A percentile compares a stretch with the other conserved stretches of the same genome.
These are phyloP conservation scores for Cephalopholis sonnerati DNA, from an alignment of 2,113 vertebrate genomes.

Conservation along the genomic window DNA sequence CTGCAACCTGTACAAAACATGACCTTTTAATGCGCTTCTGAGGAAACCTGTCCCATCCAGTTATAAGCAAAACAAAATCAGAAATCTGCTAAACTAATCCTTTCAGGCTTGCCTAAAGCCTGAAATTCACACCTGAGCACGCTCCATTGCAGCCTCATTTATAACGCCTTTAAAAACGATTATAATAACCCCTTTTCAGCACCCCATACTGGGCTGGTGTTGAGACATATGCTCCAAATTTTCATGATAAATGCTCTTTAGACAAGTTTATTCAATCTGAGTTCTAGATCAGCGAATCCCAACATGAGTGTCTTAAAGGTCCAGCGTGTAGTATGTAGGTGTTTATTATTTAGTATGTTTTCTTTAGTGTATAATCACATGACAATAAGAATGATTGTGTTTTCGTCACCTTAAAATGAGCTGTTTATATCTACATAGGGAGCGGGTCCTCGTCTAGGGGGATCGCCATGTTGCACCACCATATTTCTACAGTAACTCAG, in stretches of 20 bases:
- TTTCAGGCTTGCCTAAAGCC: conserved; percentile 33
- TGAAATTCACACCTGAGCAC: conserved; percentile 63
- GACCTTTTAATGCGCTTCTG: conserved; percentile 38
- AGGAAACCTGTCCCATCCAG: conserved; percentile 45
- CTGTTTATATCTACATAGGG: too few relatives aligned
- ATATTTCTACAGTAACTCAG: too few relatives aligned
- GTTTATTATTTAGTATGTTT: too few relatives aligned
- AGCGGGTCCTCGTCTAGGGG: too few relatives aligned
- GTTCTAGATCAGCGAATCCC: background rate
- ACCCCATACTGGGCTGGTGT: conserved; percentile 1
- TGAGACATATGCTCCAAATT: background rate
- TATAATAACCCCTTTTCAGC: conserved; percentile 45
- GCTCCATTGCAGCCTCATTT: conserved; percentile 27
- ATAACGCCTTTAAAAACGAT: conserved; percentile 51
- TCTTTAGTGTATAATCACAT: too few relatives aligned
- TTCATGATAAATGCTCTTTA: conserved; percentile 15
- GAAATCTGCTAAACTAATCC: conserved; percentile 46
- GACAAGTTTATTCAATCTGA: background rate
- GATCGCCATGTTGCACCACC: too few relatives aligned
- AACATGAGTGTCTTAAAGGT: background rate
- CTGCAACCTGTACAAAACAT: conserved; percentile 1
- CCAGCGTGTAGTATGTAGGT: background rate
- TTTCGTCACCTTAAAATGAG: too few relatives aligned
- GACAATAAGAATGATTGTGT: too few relatives aligned
- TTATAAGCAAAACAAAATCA: conserved; percentile 34